Conservation (phyloP, 2,113 vertebrate species). For the Antechinus flavipes region DNA sequence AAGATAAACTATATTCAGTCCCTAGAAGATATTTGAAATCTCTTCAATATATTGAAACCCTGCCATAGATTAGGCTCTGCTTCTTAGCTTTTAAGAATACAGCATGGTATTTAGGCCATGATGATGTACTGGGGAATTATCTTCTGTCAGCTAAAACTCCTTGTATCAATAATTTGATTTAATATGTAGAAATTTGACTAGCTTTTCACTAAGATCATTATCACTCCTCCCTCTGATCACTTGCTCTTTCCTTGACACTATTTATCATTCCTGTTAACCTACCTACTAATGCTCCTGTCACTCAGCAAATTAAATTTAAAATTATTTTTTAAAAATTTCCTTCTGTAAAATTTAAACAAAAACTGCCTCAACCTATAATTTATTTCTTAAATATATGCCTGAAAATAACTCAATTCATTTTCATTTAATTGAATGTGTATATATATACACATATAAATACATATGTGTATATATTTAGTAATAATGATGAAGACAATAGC, state of each 20-base stretch:
- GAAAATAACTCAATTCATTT: neutral
- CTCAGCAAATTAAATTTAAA: neutral
- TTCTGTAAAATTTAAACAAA: neutral
- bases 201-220: neutral
- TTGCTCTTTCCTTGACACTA: neutral
- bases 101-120: neutral
- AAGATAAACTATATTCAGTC: neutral
- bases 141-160: neutral
- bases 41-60: neutral
- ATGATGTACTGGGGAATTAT: neutral
- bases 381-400: neutral
- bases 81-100: neutral
- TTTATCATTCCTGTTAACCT: neutral
- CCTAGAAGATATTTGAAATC: neutral
- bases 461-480: neutral
- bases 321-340: neutral
- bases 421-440: neutral
- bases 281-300: neutral
- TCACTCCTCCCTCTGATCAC: neutral
- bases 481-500: neutral
- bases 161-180: neutral
- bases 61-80: neutral
- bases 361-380: neutral
- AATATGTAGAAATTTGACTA: neutral
- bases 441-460: too few relatives aligned